Percentiles rank a stretch among this genome's conserved stretches.
Evolutionary conservation across 2,797 vertebrate species (phyloP).

Genomic region (Neopelma chrysocephalum): DNA sequence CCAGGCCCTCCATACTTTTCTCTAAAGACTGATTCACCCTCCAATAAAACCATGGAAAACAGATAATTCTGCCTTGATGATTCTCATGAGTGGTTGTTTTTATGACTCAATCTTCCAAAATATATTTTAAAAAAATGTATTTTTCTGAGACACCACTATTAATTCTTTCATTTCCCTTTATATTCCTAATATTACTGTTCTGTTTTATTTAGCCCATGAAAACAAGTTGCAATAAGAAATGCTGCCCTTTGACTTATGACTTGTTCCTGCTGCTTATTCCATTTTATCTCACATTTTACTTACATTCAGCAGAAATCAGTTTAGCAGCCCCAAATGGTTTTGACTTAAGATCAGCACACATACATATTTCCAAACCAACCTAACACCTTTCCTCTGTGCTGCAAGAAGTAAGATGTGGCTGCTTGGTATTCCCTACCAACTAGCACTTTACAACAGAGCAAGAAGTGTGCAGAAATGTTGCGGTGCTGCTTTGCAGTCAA

Average conservation of each 20-base stretch:
- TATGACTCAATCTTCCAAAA: neutral
- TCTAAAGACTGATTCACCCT: neutral
- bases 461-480: neutral
- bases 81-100: neutral
- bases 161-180: neutral
- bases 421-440: neutral
- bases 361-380: neutral
- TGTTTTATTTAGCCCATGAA: neutral
- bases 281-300: neutral
- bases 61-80: neutral
- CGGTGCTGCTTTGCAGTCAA: neutral
- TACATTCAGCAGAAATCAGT: neutral
- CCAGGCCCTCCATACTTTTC: neutral
- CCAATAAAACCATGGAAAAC: neutral
- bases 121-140: neutral
- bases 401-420: neutral
- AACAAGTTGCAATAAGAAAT: neutral
- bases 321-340: neutral
- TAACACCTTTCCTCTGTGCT: constrained; percentile 6
- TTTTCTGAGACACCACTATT: neutral
- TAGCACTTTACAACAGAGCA: neutral
- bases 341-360: neutral
- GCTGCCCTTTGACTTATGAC: neutral
- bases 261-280: neutral
- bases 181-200: neutral